These are phyloP conservation scores for Silurus glanis DNA, from an alignment of 2,113 vertebrate genomes.

Conservation along the genomic window DNA sequence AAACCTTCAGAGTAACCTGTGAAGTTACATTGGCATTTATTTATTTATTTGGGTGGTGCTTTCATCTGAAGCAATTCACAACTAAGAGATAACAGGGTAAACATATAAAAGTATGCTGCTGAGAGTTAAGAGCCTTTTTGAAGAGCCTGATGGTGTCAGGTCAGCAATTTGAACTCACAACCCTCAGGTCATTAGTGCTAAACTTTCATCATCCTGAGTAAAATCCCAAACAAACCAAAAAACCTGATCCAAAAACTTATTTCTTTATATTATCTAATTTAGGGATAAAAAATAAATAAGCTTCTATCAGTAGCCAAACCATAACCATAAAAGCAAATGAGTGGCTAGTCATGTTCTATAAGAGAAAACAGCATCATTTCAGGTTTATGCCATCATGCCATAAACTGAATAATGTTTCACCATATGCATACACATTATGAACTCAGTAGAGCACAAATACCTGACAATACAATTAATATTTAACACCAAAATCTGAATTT, in stretches of 20 bases:
- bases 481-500: not conserved
- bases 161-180: not conserved
- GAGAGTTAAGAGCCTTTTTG: not conserved
- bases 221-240: not conserved
- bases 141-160: not conserved
- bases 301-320: not conserved
- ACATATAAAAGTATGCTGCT: not conserved
- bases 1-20: not conserved
- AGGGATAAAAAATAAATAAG: not conserved
- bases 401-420: not conserved
- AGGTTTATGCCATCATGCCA: not conserved
- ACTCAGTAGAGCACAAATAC: not conserved
- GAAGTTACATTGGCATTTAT: not conserved
- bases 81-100: not conserved
- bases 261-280: not conserved
- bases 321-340: no score
- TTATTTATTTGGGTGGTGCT: not conserved
- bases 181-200: not conserved
- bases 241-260: no score
- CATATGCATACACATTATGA: not conserved
- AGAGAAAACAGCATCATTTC: no score
- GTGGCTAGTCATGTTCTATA: not conserved
- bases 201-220: not conserved
- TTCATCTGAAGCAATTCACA: not conserved
- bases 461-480: not conserved